phyloP scores from a whole-genome alignment of 2,888 invertebrate species.

The Ectemnius cavifrons region DNA sequence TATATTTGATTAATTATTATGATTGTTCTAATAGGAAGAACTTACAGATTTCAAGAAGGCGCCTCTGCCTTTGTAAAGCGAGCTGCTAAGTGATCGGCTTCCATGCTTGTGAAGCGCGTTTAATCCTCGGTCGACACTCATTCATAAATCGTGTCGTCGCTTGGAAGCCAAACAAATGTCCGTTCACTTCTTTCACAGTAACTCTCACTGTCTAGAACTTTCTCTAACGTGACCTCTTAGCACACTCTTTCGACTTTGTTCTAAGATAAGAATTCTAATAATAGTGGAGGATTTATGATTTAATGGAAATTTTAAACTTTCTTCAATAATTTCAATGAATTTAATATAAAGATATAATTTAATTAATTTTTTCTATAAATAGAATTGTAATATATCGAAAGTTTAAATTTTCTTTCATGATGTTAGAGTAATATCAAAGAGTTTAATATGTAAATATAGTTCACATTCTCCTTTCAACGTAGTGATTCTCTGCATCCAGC shows the following conservation, averaged over 20 bases:
- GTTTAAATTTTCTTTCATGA: no score
- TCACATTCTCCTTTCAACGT: background rate
- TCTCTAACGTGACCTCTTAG: background rate
- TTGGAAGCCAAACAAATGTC: constrained; percentile 3
- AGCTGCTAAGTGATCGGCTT: constrained; percentile 29
- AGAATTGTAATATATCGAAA: no score
- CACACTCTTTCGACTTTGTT: background rate
- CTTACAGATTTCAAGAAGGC: constrained; percentile 64
- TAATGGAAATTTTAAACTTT: background rate
- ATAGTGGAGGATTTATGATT: no score
- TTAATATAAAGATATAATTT: no score
- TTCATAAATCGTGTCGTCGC: constrained; percentile 52
- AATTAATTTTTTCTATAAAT: no score
- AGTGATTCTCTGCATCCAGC: background rate
- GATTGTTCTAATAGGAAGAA: background rate
- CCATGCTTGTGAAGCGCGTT: constrained; percentile 64
- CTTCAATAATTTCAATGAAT: no score
- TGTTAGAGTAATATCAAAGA: no score
- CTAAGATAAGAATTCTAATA: background rate
- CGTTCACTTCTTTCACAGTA: background rate
- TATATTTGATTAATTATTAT: no score
- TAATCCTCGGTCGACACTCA: constrained; percentile 64
- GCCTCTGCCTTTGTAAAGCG: constrained; percentile 52
- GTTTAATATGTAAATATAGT: no score
- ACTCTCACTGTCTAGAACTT: background rate